phyloP scores from a whole-genome alignment of 2,888 invertebrate genomes.

The Phortica magna region DNA sequence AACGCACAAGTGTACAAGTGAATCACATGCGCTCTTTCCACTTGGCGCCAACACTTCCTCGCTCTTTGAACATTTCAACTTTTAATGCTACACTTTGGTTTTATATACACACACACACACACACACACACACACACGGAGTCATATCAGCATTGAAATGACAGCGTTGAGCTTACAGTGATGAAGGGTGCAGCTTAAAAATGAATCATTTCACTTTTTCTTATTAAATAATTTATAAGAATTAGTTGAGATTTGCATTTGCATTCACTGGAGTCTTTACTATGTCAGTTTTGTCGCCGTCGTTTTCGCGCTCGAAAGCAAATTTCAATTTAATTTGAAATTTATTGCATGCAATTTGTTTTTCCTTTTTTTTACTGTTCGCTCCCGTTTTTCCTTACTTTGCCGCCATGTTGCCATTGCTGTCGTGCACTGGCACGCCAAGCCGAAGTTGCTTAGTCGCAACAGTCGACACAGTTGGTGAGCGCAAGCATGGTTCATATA shows the following conservation, averaged over 20 bases:
- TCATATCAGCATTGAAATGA: constrained; percentile 43
- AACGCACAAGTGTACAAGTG: too few species aligned
- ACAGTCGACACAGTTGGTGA: constrained; percentile 19
- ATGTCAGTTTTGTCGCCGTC: constrained; percentile 36
- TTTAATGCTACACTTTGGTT: neutral
- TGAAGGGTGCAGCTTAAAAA: constrained; percentile 72
- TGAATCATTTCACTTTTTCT: constrained; percentile 72
- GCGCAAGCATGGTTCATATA: constrained; percentile 19
- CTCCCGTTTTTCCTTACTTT: constrained; percentile 8
- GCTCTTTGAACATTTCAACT: too few species aligned
- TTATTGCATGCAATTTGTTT: constrained; percentile 65
- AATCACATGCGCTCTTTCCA: too few species aligned
- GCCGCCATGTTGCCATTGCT: neutral
- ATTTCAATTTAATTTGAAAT: constrained; percentile 72
- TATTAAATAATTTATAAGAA: constrained; percentile 72
- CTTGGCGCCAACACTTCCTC: too few species aligned
- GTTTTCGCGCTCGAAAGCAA: constrained; percentile 49
- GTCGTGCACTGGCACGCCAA: neutral
- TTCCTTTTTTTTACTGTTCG: constrained; percentile 27
- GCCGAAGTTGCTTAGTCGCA: constrained; percentile 11
- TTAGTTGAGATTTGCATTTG: constrained; percentile 73
- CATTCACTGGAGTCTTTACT: constrained; percentile 25
- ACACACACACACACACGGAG: neutral
- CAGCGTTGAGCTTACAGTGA: constrained; percentile 68
- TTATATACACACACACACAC: constrained; percentile 6